Conservation (phyloP, 2,113 vertebrate species). For the Ursus arctos region DNA sequence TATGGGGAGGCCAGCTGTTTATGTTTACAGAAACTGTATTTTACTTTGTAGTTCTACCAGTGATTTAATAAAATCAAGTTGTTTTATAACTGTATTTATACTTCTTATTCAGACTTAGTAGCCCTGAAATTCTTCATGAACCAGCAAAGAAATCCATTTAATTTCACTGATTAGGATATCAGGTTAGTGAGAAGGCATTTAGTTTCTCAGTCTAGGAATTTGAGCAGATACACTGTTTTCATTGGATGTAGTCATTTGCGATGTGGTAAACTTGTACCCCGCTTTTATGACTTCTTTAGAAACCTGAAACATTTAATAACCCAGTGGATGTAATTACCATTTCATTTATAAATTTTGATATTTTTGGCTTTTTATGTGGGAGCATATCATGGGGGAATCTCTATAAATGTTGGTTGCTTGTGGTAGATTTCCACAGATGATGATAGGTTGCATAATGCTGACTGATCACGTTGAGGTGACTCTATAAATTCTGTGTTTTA, state of each 20-base stretch:
- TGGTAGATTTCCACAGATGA: not conserved
- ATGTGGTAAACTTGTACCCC: not conserved
- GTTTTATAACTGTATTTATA: not conserved
- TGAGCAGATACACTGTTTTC: not conserved
- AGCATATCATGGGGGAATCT: not conserved
- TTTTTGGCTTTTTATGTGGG: conserved; percentile 13
- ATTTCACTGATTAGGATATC: not conserved
- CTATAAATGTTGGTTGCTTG: not conserved
- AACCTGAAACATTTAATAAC: not conserved
- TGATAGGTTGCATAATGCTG: not conserved
- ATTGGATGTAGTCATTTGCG: not conserved
- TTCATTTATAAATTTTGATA: not conserved
- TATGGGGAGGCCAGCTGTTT: not conserved
- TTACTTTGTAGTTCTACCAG: not conserved
- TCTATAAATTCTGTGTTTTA: not conserved
- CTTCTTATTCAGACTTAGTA: not conserved
- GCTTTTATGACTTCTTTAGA: conserved; percentile 27
- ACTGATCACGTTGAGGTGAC: not conserved
- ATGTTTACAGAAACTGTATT: conserved; percentile 31
- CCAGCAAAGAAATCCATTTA: not conserved
- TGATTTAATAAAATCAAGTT: conserved; percentile 19
- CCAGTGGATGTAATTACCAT: not conserved
- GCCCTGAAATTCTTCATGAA: not conserved
- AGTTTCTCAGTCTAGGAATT: not conserved
- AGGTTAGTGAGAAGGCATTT: not conserved